phyloP scores from a whole-genome alignment of 1,140 invertebrate genomes.

The Prorops nasuta region DNA sequence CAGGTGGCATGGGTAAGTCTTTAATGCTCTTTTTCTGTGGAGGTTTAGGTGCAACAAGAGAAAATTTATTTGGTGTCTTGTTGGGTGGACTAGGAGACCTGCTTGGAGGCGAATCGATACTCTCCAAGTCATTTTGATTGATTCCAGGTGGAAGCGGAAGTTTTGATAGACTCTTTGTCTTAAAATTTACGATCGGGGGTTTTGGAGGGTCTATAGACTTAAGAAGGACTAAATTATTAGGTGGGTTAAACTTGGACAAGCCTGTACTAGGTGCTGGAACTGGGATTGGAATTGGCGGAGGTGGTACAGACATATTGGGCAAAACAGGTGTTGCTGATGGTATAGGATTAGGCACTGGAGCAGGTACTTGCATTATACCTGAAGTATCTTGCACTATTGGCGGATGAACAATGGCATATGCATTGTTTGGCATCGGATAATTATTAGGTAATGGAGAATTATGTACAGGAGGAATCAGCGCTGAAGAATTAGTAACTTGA shows the following conservation, averaged over 20 bases:
- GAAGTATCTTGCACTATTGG: constrained; percentile 11
- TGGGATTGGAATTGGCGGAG: constrained; percentile 36
- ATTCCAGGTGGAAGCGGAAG: constrained; percentile 84
- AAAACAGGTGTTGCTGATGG: constrained; percentile 23
- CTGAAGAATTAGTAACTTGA: constrained; percentile 7
- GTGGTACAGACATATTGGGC: constrained; percentile 32
- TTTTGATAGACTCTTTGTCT: constrained; percentile 69
- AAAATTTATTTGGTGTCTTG: constrained; percentile 42
- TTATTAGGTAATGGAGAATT: constrained; percentile 16
- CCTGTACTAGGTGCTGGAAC: constrained; percentile 43
- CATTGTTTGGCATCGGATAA: constrained; percentile 13
- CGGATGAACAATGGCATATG: constrained; percentile 25
- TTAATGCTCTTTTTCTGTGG: constrained; percentile 71
- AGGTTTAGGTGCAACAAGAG: constrained; percentile 17
- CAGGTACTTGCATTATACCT: constrained; percentile 31
- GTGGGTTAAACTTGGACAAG: constrained; percentile 47
- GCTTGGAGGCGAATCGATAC: constrained; percentile 70
- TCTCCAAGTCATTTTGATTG: constrained; percentile 74
- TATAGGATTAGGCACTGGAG: constrained; percentile 33
- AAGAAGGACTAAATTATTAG: constrained; percentile 48
- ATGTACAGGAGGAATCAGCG: constrained; percentile 12
- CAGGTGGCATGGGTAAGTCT: constrained; percentile 86
- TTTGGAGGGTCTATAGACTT: constrained; percentile 49
- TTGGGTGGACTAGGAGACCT: constrained; percentile 61
- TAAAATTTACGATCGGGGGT: constrained; percentile 49